Percentiles rank a stretch among this genome's conserved stretches.
Conservation (phyloP, 64 coral and sea anemone genomes). For the Pocillopora verrucosa region DNA sequence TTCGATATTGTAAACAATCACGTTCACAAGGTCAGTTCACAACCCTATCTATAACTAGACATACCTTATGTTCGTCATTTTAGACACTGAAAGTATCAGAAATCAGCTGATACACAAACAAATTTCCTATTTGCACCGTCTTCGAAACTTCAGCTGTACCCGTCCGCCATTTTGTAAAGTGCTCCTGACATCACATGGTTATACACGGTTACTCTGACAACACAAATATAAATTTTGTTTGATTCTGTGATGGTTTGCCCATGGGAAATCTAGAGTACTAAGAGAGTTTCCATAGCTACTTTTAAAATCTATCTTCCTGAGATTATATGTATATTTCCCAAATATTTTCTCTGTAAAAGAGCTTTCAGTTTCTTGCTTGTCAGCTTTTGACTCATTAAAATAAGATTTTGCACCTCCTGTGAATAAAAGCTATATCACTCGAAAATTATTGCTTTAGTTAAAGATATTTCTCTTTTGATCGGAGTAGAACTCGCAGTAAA, state of each 20-base stretch:
- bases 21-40: background rate
- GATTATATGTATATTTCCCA: too few species aligned
- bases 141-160: background rate
- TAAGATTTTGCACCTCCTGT: too few species aligned
- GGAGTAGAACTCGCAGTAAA: too few species aligned
- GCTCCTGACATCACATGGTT: background rate
- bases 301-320: too few species aligned
- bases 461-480: too few species aligned
- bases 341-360: too few species aligned
- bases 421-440: too few species aligned
- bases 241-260: background rate
- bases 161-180: slow-evolving; percentile 37
- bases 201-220: slow-evolving; percentile 11
- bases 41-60: background rate
- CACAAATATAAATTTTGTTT: background rate
- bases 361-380: too few species aligned
- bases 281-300: too few species aligned
- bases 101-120: background rate
- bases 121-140: background rate
- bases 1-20: background rate
- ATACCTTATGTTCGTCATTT: slow-evolving; percentile 9
- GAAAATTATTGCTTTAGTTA: too few species aligned
- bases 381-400: too few species aligned
- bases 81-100: background rate
- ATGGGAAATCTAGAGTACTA: too few species aligned